Evolutionary conservation across 2,888 invertebrate genomes (phyloP), one percentile per base, ranked within the genome.

Genomic region (Leptura quadrifasciata): DNA sequence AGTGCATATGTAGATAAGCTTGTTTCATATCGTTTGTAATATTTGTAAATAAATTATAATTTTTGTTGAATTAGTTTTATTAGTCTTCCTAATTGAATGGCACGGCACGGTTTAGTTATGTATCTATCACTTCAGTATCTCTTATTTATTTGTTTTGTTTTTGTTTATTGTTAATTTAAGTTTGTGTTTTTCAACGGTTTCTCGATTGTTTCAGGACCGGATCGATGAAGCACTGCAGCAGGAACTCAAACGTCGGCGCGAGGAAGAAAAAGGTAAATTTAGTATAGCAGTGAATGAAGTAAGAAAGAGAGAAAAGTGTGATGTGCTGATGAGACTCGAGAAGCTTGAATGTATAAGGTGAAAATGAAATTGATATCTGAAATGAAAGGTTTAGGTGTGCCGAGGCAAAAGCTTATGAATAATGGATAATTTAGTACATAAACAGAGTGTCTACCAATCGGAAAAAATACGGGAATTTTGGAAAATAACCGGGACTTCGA

Each of bases 221-320:
- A 89, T 92, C 20, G 95, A 95, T 75, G 96, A 96, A 86, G 90
- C 92, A 0, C 86, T 91, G 47, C 87, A 88, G 81, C 84, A 87
- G 52, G 96, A 96, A 87, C 93, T 95, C 86, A 96, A 96, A 87
- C 91, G 95, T 80, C 91, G 96, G 72, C 93, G 96, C 82, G 96
- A 96, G 81, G 95, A 96, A 87, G 94, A 94, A 86, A 94, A 94
- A 92, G 93, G 94, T 95, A 89, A 84, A 12, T 52, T 15, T 58
- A 54, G n/a, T 18, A 12, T 63, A 20, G 31, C 71, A 58, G 60
- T 20, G 21, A 35, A 12, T 21, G 35, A 1, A 47, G 15, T 35
- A 12, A 3, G 2, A 39, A 12, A 12, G 0, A 0, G 1, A 15
- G 39, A 8, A 3, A 39, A 12, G n/a, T 47, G 47, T 47, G 47